Conservation (phyloP, 1,140 invertebrate species). For the Pomacea maculata region DNA sequence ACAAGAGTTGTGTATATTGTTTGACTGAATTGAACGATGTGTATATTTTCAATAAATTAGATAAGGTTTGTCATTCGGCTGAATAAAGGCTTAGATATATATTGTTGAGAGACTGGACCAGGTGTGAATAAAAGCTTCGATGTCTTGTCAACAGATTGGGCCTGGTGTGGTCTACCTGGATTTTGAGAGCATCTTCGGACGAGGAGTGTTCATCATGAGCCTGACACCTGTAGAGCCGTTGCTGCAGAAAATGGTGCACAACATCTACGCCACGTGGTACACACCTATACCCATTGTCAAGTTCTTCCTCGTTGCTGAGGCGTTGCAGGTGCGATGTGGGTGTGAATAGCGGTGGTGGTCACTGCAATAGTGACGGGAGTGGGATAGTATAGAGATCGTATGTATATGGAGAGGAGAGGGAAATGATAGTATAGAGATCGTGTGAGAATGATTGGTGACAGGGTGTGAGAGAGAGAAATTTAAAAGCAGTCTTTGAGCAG, state of each 20-base stretch:
- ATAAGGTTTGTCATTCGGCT: too few species aligned
- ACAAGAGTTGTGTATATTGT: too few species aligned
- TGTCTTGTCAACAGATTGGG: constrained; percentile 72
- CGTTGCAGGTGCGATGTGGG: constrained; percentile 74
- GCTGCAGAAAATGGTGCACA: constrained; percentile 80
- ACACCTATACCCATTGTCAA: constrained; percentile 72
- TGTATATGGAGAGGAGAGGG: neutral
- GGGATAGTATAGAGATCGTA: neutral
- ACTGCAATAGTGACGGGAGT: neutral
- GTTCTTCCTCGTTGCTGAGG: constrained; percentile 77
- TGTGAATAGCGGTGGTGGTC: neutral
- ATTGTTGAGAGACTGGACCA: too few species aligned
- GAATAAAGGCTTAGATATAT: too few species aligned
- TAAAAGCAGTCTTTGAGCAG: neutral
- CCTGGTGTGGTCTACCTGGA: constrained; percentile 80
- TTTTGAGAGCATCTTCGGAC: constrained; percentile 73
- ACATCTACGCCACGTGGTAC: constrained; percentile 67
- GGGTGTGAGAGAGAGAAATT: neutral
- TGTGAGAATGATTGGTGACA: too few species aligned
- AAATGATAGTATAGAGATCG: too few species aligned
- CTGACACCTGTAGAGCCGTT: constrained; percentile 84
- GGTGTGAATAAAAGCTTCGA: too few species aligned
- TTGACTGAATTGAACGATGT: too few species aligned
- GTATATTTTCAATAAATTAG: too few species aligned
- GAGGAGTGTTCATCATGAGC: constrained; percentile 77